Conservation (phyloP, 1,140 invertebrate genomes). For the Ooceraea biroi region DNA sequence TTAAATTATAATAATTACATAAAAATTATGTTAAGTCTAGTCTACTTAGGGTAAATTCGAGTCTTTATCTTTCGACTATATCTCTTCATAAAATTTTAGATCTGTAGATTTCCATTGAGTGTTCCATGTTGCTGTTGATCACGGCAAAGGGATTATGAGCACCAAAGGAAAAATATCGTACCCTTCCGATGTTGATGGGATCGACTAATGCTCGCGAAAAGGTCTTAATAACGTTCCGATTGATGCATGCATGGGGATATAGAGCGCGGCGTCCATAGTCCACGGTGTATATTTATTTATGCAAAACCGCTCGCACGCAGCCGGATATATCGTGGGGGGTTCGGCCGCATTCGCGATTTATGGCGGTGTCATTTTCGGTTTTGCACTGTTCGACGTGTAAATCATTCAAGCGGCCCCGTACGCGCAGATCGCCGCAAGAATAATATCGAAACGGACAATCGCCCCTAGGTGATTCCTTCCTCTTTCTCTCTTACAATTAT, state of each 20-base stretch:
- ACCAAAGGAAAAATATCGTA: background rate
- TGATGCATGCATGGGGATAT: conserved; percentile 19
- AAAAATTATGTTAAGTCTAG: too few relatives aligned
- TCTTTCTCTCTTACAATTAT: conserved; percentile 33
- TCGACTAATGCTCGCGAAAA: conserved; percentile 16
- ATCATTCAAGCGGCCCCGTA: conserved; percentile 52
- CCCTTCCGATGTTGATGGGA: conserved; percentile 2
- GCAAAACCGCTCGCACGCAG: conserved; percentile 68
- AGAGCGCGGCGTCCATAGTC: conserved; percentile 32
- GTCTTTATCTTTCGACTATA: background rate
- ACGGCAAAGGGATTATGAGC: background rate
- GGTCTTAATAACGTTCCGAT: conserved; percentile 53
- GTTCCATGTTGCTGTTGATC: background rate
- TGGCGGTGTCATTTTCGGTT: conserved; percentile 71
- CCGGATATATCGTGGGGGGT: conserved; percentile 63
- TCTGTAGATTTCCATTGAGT: background rate
- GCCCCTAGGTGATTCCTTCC: conserved; percentile 26
- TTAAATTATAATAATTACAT: background rate
- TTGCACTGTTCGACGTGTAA: conserved; percentile 62
- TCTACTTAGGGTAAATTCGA: too few relatives aligned
- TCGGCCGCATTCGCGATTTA: conserved; percentile 71
- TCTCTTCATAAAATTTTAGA: background rate
- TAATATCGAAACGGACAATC: conserved; percentile 45
- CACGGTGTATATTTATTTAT: conserved; percentile 78
- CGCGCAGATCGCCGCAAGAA: conserved; percentile 63